Percentiles rank a stretch among this genome's conserved stretches.
Conservation (phyloP, 2,888 invertebrate species). For the Craniophora ligustri region DNA sequence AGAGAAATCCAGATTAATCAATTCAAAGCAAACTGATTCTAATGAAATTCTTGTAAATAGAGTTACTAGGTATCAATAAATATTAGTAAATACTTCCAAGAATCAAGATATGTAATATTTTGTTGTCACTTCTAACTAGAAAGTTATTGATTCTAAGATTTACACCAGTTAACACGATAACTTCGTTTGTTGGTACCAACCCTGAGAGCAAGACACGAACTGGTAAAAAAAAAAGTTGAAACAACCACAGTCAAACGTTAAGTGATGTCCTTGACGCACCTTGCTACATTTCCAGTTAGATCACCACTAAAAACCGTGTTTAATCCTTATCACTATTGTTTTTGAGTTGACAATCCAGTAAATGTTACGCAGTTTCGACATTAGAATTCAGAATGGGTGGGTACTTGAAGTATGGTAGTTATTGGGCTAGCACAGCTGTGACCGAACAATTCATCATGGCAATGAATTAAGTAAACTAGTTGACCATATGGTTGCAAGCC, state of each 20-base stretch:
- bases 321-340: constrained; percentile 58
- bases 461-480: constrained; percentile 32
- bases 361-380: constrained; percentile 54
- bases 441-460: constrained; percentile 49
- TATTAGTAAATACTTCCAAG: no score
- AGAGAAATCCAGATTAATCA: not conserved
- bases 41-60: no score
- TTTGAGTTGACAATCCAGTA: constrained; percentile 59
- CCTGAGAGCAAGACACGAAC: constrained; percentile 64
- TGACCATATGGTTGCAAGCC: constrained; percentile 41
- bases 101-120: no score
- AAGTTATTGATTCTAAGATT: no score
- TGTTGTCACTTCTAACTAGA: no score
- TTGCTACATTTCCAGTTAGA: constrained; percentile 73
- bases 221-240: constrained; percentile 72
- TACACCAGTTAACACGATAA: not conserved
- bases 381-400: constrained; percentile 72
- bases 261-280: constrained; percentile 82
- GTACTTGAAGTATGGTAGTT: constrained; percentile 57
- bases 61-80: no score
- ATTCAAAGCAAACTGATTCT: no score
- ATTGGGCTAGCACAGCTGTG: constrained; percentile 62
- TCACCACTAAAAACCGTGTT: constrained; percentile 45
- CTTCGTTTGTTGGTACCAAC: constrained; percentile 45
- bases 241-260: constrained; percentile 71